Conservation (phyloP, 2,888 invertebrate genomes). For the Stenodera caucasica region DNA sequence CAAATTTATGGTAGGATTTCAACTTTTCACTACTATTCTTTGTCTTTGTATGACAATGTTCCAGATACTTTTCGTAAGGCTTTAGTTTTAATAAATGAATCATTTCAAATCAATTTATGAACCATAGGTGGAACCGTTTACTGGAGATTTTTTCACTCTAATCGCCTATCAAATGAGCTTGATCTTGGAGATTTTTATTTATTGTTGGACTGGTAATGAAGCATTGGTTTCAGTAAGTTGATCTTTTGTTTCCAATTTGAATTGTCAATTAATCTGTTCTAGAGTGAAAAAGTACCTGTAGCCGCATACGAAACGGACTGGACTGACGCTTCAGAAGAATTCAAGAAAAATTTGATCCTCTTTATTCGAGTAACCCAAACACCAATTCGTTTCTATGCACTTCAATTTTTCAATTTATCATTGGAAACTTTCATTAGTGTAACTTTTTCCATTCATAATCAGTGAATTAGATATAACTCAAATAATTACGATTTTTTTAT, state of each 20-base stretch:
- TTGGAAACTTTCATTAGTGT: constrained; percentile 18
- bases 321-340: constrained; percentile 8
- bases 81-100: background rate
- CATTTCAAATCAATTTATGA: background rate
- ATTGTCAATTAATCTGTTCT: background rate
- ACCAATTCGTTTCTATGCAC: constrained; percentile 18
- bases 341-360: constrained; percentile 20
- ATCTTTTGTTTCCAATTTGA: too few relatives aligned
- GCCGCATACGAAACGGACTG: constrained; percentile 22
- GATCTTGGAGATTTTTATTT: constrained; percentile 7
- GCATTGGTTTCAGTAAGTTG: background rate
- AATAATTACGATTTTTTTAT: constrained; percentile 9
- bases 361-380: constrained; percentile 17
- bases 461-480: background rate
- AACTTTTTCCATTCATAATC: background rate
- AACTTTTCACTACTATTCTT: background rate
- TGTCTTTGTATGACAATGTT: constrained; percentile 8
- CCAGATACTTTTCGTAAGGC: background rate
- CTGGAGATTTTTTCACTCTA: background rate
- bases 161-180: background rate
- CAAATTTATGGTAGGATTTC: background rate
- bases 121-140: background rate
- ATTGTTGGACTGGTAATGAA: constrained; percentile 14
- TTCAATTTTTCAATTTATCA: constrained; percentile 17
- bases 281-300: constrained; percentile 20